Evolutionary conservation across 2,888 invertebrate species (phyloP).

Genomic region (Heteromyza rotundicornis): DNA sequence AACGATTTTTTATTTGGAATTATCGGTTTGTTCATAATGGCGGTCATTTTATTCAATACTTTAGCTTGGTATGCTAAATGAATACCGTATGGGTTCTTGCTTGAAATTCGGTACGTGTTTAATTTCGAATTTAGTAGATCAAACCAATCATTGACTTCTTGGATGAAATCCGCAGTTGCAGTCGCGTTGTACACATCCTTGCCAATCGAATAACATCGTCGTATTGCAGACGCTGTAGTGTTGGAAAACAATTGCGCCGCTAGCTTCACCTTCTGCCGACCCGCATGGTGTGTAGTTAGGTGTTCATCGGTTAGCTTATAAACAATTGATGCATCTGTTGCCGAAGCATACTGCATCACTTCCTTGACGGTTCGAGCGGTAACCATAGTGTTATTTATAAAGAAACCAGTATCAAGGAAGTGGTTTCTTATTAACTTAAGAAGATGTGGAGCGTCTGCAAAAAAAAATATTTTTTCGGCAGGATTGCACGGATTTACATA

Average conservation of each 20-base stretch:
- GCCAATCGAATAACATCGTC: neutral
- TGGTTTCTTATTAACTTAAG: neutral
- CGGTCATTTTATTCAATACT: slow-evolving; percentile 8
- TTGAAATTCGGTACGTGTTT: slow-evolving; percentile 1
- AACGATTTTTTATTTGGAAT: slow-evolving; percentile 13
- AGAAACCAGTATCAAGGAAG: neutral
- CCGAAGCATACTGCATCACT: neutral
- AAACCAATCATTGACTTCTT: slow-evolving; percentile 8
- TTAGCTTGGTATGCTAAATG: neutral
- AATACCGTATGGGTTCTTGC: slow-evolving; percentile 6
- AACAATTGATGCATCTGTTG: slow-evolving; percentile 2
- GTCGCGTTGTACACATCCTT: slow-evolving; percentile 1
- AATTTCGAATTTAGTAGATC: slow-evolving; percentile 11
- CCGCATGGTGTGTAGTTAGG: too few species aligned
- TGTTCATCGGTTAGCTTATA: slow-evolving; percentile 5
- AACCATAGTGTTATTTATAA: neutral
- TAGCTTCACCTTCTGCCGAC: slow-evolving; percentile 20
- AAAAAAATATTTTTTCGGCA: neutral
- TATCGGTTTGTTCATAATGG: slow-evolving; percentile 1
- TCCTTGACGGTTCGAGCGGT: neutral
- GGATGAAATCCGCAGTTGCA: slow-evolving; percentile 15
- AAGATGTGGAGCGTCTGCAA: neutral
- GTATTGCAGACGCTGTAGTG: slow-evolving; percentile 15
- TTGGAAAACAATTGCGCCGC: slow-evolving; percentile 20
- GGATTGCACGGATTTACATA: neutral